Conservation (phyloP, 2,888 invertebrate species). For the Crioceris asparagi region DNA sequence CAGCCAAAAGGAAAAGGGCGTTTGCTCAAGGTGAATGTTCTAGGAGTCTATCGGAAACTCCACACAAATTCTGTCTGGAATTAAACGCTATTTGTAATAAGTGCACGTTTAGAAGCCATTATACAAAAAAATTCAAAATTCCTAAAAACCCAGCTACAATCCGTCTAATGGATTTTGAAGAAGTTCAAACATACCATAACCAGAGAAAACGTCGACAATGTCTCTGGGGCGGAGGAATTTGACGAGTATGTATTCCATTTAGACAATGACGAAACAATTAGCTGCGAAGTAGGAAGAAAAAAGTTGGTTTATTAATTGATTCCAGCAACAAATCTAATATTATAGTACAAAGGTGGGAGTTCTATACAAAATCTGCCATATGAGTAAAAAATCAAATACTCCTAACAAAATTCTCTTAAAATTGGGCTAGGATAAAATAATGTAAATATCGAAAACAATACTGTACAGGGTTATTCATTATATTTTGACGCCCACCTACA, state of each 20-base stretch:
- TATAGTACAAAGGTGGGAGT: slow-evolving; percentile 5
- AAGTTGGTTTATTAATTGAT: slow-evolving; percentile 7
- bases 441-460: slow-evolving; percentile 2
- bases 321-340: slow-evolving; percentile 6
- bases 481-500: no score
- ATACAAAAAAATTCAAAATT: not conserved
- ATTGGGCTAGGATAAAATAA: slow-evolving; percentile 7
- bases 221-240: not conserved
- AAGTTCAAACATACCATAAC: no score
- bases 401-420: slow-evolving; percentile 4
- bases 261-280: slow-evolving; percentile 4
- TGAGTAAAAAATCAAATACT: slow-evolving; percentile 5
- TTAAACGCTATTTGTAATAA: not conserved
- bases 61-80: not conserved
- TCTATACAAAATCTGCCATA: slow-evolving; percentile 4
- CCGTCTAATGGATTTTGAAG: no score
- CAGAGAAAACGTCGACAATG: no score
- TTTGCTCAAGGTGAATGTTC: no score
- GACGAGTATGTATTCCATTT: slow-evolving; percentile 2
- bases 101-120: not conserved
- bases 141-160: not conserved
- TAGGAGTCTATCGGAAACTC: not conserved
- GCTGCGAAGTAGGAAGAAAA: slow-evolving; percentile 7
- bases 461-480: no score
- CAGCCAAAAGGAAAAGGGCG: no score